A percentile compares a stretch with the other conserved stretches of the same genome.
phyloP scores from a whole-genome alignment of 1,140 invertebrate species.

The Drosophila nikananu region DNA sequence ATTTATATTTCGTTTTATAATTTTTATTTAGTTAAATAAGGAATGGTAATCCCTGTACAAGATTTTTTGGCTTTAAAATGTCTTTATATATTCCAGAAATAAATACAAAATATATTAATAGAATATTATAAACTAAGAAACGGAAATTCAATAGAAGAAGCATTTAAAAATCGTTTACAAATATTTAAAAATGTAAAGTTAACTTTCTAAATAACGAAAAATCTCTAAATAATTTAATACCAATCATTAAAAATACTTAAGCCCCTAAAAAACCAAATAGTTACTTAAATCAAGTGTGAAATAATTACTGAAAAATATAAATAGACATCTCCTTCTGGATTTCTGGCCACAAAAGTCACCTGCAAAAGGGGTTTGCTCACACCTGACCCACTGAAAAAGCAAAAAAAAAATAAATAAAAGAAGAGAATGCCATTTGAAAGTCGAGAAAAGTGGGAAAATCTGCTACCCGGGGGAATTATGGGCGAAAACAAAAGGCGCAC shows the following conservation, averaged over 20 bases:
- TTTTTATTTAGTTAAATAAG: not conserved
- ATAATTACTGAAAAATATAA: slow-evolving; percentile 1
- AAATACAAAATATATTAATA: not conserved
- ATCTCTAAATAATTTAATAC: not conserved
- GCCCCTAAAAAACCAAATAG: too few species aligned
- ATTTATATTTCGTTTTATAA: too few species aligned
- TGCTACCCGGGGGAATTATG: slow-evolving; percentile 9
- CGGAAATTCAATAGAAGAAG: too few species aligned
- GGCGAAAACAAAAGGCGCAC: slow-evolving; percentile 35
- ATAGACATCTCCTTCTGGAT: not conserved
- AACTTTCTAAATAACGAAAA: too few species aligned
- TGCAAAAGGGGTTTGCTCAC: slow-evolving; percentile 19
- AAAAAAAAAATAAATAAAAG: not conserved
- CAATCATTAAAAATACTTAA: not conserved
- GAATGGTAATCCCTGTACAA: not conserved
- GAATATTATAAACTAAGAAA: too few species aligned
- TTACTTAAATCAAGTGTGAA: slow-evolving; percentile 1
- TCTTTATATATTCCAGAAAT: not conserved
- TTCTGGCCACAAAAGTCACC: slow-evolving; percentile 5
- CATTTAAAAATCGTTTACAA: not conserved
- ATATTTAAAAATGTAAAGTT: not conserved
- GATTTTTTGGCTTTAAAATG: not conserved
- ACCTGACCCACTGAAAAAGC: not conserved
- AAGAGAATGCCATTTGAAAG: slow-evolving; percentile 15
- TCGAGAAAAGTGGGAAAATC: slow-evolving; percentile 16